Evolutionary conservation across 2,113 vertebrate species (phyloP).

Genomic region (Rhinoptilus africanus): DNA sequence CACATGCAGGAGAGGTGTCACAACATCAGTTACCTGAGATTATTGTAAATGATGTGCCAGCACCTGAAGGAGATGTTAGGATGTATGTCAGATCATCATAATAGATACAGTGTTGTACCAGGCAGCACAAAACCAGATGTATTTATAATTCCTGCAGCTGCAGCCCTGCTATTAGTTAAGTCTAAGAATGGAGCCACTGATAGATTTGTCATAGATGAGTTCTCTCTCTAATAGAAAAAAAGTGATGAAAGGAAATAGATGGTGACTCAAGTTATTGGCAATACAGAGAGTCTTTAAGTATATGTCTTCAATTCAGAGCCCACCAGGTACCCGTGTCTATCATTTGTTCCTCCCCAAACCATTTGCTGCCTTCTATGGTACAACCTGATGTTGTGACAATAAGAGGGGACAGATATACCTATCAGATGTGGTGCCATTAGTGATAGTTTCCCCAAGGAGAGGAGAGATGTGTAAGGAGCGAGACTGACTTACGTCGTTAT

Average conservation of each 20-base stretch:
- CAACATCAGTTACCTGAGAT: slow-evolving; percentile 69
- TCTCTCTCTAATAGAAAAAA: slow-evolving; percentile 46
- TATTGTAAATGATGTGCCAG: slow-evolving; percentile 69
- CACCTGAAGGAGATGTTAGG: slow-evolving; percentile 70
- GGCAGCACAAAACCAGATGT: slow-evolving; percentile 71
- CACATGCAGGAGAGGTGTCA: slow-evolving; percentile 35
- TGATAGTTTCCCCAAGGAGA: neutral
- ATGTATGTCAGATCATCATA: slow-evolving; percentile 72
- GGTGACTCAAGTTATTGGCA: neutral
- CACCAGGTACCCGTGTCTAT: neutral
- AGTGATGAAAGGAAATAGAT: slow-evolving; percentile 43
- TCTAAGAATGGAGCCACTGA: slow-evolving; percentile 53
- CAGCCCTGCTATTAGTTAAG: slow-evolving; percentile 67
- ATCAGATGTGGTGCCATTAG: neutral
- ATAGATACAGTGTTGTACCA: slow-evolving; percentile 71
- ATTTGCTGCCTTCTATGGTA: neutral
- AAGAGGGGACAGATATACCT: neutral
- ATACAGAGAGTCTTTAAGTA: neutral
- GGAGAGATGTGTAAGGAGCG: neutral
- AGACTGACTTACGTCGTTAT: neutral
- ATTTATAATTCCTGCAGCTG: slow-evolving; percentile 77
- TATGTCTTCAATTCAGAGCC: neutral
- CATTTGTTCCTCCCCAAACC: neutral
- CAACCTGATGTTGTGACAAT: neutral
- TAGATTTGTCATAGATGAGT: slow-evolving; percentile 56